Evolutionary conservation across 64 coral and sea anemone genomes (phyloP).

Genomic region (Montipora efflorescens): DNA sequence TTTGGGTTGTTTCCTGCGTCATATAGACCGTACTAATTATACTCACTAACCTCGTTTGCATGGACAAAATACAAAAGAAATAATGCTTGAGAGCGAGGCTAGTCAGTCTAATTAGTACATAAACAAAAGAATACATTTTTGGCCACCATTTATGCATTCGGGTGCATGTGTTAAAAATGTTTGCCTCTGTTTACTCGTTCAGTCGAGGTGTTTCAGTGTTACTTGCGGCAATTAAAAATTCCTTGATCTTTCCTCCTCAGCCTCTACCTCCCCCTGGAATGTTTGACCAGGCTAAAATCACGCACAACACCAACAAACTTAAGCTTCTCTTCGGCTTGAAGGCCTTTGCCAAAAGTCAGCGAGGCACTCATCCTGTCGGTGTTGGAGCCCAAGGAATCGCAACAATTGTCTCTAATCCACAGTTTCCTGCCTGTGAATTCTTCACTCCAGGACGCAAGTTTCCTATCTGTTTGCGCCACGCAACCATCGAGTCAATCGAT

Average conservation of each 20-base stretch:
- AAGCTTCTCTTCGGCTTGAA: slow-evolving; percentile 16
- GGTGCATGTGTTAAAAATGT: too few relatives aligned
- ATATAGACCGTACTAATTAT: too few relatives aligned
- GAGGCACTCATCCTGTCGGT: slow-evolving; percentile 55
- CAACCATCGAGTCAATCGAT: slow-evolving; percentile 53
- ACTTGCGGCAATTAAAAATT: neutral
- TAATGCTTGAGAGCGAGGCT: too few relatives aligned
- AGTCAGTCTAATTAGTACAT: too few relatives aligned
- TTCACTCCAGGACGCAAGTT: slow-evolving; percentile 78
- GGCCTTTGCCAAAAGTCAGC: neutral
- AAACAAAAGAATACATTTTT: too few relatives aligned
- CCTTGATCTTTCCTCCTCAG: neutral
- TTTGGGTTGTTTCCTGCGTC: too few relatives aligned
- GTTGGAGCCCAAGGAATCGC: slow-evolving; percentile 68
- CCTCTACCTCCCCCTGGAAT: slow-evolving; percentile 15
- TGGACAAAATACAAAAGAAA: too few relatives aligned
- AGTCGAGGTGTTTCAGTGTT: neutral
- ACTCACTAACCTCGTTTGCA: too few relatives aligned
- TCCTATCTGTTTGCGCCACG: slow-evolving; percentile 80
- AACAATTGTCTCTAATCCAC: slow-evolving; percentile 61
- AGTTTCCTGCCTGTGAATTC: slow-evolving; percentile 76
- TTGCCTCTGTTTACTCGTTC: too few relatives aligned
- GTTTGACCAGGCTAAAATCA: neutral
- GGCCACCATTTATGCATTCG: too few relatives aligned
- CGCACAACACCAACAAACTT: slow-evolving; percentile 1